phyloP scores from a whole-genome alignment of 1,140 invertebrate species.

The Penaeus japonicus region DNA sequence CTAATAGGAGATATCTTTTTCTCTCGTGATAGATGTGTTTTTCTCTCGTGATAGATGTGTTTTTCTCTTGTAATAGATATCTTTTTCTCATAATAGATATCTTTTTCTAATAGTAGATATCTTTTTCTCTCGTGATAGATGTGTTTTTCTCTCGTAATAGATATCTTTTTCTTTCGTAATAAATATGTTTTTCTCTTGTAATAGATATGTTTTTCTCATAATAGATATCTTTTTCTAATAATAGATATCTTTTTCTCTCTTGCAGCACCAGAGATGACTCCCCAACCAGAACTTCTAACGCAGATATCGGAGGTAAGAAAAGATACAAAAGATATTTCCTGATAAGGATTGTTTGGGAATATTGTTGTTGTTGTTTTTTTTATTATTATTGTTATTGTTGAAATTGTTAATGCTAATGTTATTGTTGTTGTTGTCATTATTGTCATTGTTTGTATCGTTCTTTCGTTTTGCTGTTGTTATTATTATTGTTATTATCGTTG shows the following conservation, averaged over 20 bases:
- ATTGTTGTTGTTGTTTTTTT: too few relatives aligned
- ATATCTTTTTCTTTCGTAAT: not conserved
- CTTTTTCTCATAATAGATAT: too few relatives aligned
- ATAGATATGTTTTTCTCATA: not conserved
- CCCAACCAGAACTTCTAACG: not conserved
- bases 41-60: too few relatives aligned
- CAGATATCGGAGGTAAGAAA: slow-evolving; percentile 17
- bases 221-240: not conserved
- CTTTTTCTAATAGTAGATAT: not conserved
- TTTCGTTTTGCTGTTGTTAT: too few relatives aligned
- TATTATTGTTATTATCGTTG: too few relatives aligned
- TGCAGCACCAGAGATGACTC: slow-evolving; percentile 17
- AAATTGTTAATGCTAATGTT: too few relatives aligned
- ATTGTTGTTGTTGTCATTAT: too few relatives aligned
- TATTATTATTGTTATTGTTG: too few relatives aligned
- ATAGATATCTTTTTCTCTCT: not conserved
- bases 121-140: not conserved
- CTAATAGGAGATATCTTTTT: too few relatives aligned
- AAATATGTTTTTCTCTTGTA: not conserved
- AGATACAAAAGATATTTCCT: not conserved
- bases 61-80: too few relatives aligned
- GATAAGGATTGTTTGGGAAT: not conserved
- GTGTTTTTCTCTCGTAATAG: not conserved
- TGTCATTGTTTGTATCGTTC: too few relatives aligned
- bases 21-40: too few relatives aligned